Percentiles rank a stretch among this genome's conserved stretches.
Evolutionary conservation across 2,888 invertebrate genomes (phyloP).

Genomic region (Parnassius orleans): DNA sequence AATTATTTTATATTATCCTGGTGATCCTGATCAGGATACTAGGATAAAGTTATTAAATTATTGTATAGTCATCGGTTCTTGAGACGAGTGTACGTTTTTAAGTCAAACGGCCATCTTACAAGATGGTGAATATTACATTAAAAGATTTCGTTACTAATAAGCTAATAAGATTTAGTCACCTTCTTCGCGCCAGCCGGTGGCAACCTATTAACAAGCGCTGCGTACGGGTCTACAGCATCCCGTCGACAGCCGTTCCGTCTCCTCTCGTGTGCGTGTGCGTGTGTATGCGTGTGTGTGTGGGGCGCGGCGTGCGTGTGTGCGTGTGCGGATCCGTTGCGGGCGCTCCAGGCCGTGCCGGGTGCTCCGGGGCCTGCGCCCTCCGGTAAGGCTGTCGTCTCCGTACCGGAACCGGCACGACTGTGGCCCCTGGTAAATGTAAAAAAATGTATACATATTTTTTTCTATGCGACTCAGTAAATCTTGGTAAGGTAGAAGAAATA

Average conservation of each 20-base stretch:
- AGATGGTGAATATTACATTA: too few relatives aligned
- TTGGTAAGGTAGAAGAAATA: too few relatives aligned
- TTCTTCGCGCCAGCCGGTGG: constrained; percentile 71
- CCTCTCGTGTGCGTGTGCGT: constrained; percentile 38
- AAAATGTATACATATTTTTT: too few relatives aligned
- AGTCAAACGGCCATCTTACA: too few relatives aligned
- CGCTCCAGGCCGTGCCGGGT: constrained; percentile 42
- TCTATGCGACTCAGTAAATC: too few relatives aligned
- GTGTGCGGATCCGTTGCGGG: constrained; percentile 47
- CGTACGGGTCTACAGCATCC: constrained; percentile 58
- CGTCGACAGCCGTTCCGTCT: constrained; percentile 60
- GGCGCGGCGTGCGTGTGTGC: constrained; percentile 1
- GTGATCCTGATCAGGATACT: too few relatives aligned
- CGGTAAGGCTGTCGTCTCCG: constrained; percentile 43
- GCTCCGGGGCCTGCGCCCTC: constrained; percentile 27
- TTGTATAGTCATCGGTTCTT: too few relatives aligned
- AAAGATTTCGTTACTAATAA: too few relatives aligned
- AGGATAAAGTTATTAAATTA: too few relatives aligned
- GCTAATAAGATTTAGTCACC: constrained; percentile 39
- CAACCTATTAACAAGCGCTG: constrained; percentile 66
- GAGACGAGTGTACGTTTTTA: too few relatives aligned
- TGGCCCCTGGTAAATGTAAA: constrained; percentile 51
- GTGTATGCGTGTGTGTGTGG: constrained; percentile 13
- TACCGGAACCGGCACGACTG: constrained; percentile 59
- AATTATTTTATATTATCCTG: too few relatives aligned